These are phyloP conservation scores for Allophyes oxyacanthae DNA, from an alignment of 2,888 invertebrate genomes.

Conservation along the genomic window DNA sequence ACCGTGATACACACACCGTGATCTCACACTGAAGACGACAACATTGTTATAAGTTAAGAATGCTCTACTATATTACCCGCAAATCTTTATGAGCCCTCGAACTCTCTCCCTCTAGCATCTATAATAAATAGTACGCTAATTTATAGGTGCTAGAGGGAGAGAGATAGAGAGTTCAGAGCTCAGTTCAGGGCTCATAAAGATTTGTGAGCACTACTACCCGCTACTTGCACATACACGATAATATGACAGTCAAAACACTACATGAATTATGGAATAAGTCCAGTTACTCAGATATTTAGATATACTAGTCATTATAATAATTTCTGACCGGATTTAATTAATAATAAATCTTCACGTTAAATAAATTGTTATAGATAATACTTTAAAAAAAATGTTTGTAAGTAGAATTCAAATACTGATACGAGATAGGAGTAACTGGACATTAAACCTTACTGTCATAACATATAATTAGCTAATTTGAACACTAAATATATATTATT, in stretches of 20 bases:
- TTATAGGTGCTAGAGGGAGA: too few species aligned
- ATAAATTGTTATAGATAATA: constrained; percentile 18
- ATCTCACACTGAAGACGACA: constrained; percentile 47
- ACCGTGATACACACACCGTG: constrained; percentile 60
- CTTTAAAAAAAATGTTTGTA: constrained; percentile 28
- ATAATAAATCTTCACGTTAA: background rate
- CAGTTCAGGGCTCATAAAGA: too few species aligned
- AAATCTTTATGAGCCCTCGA: too few species aligned
- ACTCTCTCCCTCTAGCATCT: too few species aligned
- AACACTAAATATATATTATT: constrained; percentile 45
- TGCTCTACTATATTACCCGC: too few species aligned
- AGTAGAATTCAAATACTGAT: constrained; percentile 16
- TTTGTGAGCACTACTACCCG: too few species aligned
- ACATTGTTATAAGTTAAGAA: constrained; percentile 52
- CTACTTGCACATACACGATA: constrained; percentile 65
- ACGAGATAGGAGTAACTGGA: constrained; percentile 58
- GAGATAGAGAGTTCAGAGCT: too few species aligned
- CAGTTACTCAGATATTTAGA: constrained; percentile 44
- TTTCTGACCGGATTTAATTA: constrained; percentile 9
- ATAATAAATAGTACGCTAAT: too few species aligned
- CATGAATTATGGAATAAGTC: constrained; percentile 44
- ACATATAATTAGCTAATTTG: constrained; percentile 42
- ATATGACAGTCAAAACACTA: constrained; percentile 61
- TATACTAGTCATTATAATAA: background rate
- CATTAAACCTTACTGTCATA: constrained; percentile 36